phyloP scores from a whole-genome alignment of 2,888 invertebrate genomes.

The Hofmannophila pseudospretella region DNA sequence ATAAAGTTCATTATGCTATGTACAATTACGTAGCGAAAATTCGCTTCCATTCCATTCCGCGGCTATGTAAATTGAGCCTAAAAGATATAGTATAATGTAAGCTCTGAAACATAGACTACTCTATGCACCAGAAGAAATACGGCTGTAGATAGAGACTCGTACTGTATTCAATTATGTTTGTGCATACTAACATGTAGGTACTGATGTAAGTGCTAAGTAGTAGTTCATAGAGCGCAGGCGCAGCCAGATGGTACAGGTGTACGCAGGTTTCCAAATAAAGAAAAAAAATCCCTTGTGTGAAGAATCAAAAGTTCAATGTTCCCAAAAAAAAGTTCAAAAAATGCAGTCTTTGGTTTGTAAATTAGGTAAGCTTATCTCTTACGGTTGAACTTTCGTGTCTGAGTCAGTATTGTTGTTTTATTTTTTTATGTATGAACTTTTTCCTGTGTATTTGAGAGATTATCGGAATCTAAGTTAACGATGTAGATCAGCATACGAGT shows the following conservation, averaged over 20 bases:
- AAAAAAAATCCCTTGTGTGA: background rate
- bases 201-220: conserved; percentile 59
- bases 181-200: conserved; percentile 48
- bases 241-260: conserved; percentile 40
- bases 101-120: conserved; percentile 6
- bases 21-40: too few species aligned
- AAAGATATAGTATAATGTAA: too few species aligned
- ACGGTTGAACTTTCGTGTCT: background rate
- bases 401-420: too few species aligned
- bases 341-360: background rate
- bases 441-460: too few species aligned
- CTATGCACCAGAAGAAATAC: conserved; percentile 4
- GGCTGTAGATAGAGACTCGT: conserved; percentile 4
- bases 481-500: too few species aligned
- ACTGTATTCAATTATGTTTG: conserved; percentile 34
- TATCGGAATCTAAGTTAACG: too few species aligned
- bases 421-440: too few species aligned
- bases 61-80: too few species aligned
- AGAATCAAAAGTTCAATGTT: conserved; percentile 2
- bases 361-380: background rate
- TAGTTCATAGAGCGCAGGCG: conserved; percentile 33
- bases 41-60: too few species aligned
- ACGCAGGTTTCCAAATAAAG: conserved; percentile 18
- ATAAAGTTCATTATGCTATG: too few species aligned
- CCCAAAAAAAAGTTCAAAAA: conserved; percentile 1